Percentiles rank a stretch among this genome's conserved stretches.
phyloP scores from a whole-genome alignment of 92 coral and sea anemone species.

The Parazoanthus atlanticus region DNA sequence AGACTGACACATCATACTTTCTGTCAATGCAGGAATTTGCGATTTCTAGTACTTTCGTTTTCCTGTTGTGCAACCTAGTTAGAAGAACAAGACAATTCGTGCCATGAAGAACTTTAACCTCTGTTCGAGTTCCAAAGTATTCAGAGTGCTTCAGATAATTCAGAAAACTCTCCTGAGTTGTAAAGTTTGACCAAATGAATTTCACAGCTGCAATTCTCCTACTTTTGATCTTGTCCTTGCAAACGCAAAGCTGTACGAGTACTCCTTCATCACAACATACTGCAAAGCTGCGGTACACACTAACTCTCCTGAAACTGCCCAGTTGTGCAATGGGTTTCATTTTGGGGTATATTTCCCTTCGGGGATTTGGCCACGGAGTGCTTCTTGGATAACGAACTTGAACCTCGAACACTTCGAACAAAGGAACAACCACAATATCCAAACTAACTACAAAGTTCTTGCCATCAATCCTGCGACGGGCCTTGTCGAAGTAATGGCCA shows the following conservation, averaged over 20 bases:
- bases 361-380: conserved; percentile 45
- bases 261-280: conserved; percentile 81
- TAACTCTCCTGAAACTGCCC: conserved; percentile 69
- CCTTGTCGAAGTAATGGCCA: conserved; percentile 47
- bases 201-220: conserved; percentile 30
- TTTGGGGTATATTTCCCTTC: conserved; percentile 8
- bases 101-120: conserved; percentile 72
- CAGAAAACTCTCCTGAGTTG: conserved; percentile 54
- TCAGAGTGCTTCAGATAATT: conserved; percentile 55
- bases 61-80: conserved; percentile 66
- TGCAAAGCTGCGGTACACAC: conserved; percentile 79
- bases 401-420: conserved; percentile 53
- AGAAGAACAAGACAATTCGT: conserved; percentile 70
- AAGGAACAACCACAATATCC: conserved; percentile 53
- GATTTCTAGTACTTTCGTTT: conserved; percentile 63
- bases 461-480: conserved; percentile 42
- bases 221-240: conserved; percentile 48
- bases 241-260: conserved; percentile 73
- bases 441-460: conserved; percentile 42
- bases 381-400: conserved; percentile 51
- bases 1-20: conserved; percentile 64
- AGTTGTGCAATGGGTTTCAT: conserved; percentile 48
- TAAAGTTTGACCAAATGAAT: conserved; percentile 62
- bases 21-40: conserved; percentile 73
- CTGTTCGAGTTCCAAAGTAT: conserved; percentile 69